Evolutionary conservation across 1,140 invertebrate genomes (phyloP).

Genomic region (Teleopsis dalmanni): DNA sequence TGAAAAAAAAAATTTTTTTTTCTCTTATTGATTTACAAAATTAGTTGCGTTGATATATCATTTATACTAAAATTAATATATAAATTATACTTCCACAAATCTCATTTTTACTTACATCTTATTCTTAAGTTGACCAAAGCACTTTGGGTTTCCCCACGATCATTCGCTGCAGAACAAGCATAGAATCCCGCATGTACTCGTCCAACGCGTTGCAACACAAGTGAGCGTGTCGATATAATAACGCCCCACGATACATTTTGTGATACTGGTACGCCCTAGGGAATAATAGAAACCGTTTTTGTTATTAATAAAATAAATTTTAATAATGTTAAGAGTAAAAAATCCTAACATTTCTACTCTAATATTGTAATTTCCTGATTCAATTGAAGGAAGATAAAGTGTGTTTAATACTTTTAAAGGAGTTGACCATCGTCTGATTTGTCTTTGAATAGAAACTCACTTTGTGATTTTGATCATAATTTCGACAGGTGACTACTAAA

Average conservation of each 20-base stretch:
- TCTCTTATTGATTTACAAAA: too few relatives aligned
- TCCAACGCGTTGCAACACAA: conserved; percentile 77
- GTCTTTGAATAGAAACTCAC: too few relatives aligned
- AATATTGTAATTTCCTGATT: too few relatives aligned
- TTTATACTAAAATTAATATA: conserved; percentile 2
- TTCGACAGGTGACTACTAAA: too few relatives aligned
- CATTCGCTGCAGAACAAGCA: conserved; percentile 73
- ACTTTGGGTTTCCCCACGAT: conserved; percentile 73
- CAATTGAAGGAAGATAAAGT: too few relatives aligned
- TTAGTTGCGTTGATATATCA: too few relatives aligned
- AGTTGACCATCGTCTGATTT: too few relatives aligned
- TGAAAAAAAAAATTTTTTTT: too few relatives aligned
- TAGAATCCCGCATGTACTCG: conserved; percentile 74
- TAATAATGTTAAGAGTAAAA: too few relatives aligned
- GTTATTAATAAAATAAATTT: background rate
- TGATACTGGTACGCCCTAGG: conserved; percentile 66
- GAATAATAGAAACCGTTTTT: background rate
- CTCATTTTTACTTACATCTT: conserved; percentile 65
- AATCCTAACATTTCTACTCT: too few relatives aligned
- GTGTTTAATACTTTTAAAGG: too few relatives aligned
- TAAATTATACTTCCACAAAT: background rate
- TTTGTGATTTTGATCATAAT: too few relatives aligned
- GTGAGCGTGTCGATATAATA: conserved; percentile 77
- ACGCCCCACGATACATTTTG: conserved; percentile 78
- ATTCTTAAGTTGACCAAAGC: conserved; percentile 67